These are phyloP conservation scores for Myiozetetes cayanensis DNA, from an alignment of 2,113 vertebrate species.

Conservation along the genomic window DNA sequence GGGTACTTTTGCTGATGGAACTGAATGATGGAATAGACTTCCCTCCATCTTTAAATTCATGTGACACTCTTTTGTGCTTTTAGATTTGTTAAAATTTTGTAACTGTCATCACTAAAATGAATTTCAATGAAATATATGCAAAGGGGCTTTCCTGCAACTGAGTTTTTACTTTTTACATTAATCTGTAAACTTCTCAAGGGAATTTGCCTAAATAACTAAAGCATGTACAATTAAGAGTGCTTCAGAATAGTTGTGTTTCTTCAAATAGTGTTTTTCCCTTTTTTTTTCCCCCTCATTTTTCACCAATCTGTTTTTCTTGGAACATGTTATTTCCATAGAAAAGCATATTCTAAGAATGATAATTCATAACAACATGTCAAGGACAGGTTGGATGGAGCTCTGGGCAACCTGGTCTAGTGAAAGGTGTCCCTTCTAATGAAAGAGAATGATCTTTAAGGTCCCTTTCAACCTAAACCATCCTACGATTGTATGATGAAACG, in stretches of 20 bases:
- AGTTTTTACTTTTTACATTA: background rate
- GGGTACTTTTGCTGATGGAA: background rate
- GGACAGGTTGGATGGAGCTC: background rate
- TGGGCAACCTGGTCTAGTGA: background rate
- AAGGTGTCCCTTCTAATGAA: background rate
- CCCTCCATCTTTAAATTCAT: background rate
- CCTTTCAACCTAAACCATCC: background rate
- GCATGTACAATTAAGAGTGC: background rate
- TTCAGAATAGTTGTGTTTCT: background rate
- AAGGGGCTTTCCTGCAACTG: background rate
- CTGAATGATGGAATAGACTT: background rate
- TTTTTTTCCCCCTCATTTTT: background rate
- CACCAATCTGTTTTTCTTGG: background rate
- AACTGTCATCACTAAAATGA: background rate
- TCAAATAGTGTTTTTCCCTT: background rate
- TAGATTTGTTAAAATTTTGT: background rate
- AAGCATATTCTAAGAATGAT: background rate
- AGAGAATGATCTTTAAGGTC: background rate
- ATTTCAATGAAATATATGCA: background rate
- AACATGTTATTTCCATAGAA: background rate
- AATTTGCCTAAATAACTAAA: background rate
- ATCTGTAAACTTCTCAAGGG: background rate
- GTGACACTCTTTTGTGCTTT: background rate
- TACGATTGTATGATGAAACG: rapidly evolving
- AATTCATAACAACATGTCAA: background rate